Percentiles rank a stretch among this genome's conserved stretches.
phyloP scores from a whole-genome alignment of 1,140 invertebrate genomes.

The Brachionus rotundiformis region DNA sequence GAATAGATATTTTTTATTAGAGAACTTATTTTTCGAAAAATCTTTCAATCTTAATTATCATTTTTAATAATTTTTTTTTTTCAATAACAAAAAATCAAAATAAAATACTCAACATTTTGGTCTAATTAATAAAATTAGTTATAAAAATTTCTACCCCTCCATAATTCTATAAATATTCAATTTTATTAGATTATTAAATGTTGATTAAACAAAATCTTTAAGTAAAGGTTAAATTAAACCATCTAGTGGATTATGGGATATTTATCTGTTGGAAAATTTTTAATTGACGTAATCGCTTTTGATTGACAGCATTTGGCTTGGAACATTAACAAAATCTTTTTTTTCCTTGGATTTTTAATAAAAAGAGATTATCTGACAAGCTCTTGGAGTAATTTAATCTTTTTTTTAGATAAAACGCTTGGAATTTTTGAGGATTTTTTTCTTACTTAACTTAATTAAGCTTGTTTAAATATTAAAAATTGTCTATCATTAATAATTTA shows the following conservation, averaged over 20 bases:
- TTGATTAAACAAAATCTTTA: neutral
- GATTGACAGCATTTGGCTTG: neutral
- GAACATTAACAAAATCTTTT: neutral
- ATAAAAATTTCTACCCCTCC: neutral
- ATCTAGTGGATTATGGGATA: neutral
- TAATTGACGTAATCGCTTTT: neutral
- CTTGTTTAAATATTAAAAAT: neutral
- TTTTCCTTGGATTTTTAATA: neutral
- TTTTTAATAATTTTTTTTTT: neutral
- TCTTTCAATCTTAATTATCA: neutral
- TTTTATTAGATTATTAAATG: neutral
- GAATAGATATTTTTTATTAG: neutral
- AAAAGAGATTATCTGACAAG: neutral
- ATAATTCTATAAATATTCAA: neutral
- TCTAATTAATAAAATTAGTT: too few species aligned
- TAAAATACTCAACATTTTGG: neutral
- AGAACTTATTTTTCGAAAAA: neutral
- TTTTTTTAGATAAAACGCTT: neutral
- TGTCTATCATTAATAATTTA: neutral
- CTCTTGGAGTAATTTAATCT: neutral
- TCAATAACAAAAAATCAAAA: neutral
- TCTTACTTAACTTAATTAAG: neutral
- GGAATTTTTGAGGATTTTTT: neutral
- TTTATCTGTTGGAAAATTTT: neutral
- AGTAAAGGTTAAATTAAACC: neutral